These are phyloP conservation scores for Iphiclides podalirius DNA, from an alignment of 2,888 invertebrate genomes.

Conservation along the genomic window DNA sequence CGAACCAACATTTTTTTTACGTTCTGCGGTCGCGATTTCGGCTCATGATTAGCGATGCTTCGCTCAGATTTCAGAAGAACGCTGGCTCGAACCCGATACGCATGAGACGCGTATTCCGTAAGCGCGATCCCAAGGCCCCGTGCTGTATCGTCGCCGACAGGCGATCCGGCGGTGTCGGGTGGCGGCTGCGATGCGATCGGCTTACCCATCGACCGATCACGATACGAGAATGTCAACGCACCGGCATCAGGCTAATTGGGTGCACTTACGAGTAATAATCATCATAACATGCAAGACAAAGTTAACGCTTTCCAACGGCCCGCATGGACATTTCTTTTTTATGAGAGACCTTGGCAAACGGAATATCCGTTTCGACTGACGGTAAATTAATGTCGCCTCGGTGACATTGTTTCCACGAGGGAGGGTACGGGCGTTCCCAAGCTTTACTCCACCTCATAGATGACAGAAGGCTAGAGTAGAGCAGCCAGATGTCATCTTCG, in stretches of 20 bases:
- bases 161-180: slow-evolving; percentile 58
- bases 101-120: slow-evolving; percentile 71
- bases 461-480: no score
- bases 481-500: no score
- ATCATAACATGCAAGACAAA: no score
- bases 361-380: no score
- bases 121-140: slow-evolving; percentile 60
- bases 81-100: slow-evolving; percentile 68
- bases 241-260: slow-evolving; percentile 47
- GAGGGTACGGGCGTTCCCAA: no score
- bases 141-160: slow-evolving; percentile 68
- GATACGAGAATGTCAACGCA: slow-evolving; percentile 48
- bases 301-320: no score
- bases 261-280: no score
- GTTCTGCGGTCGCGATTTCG: neutral
- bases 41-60: neutral
- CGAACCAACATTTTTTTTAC: neutral
- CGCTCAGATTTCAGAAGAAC: slow-evolving; percentile 53
- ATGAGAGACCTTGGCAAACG: no score
- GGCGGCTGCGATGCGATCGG: slow-evolving; percentile 52
- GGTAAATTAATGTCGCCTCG: no score
- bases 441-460: no score
- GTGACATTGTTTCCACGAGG: no score
- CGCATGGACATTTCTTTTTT: no score
- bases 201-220: slow-evolving; percentile 61